phyloP scores from a whole-genome alignment of 2,797 vertebrate genomes.

The Pampus argenteus region DNA sequence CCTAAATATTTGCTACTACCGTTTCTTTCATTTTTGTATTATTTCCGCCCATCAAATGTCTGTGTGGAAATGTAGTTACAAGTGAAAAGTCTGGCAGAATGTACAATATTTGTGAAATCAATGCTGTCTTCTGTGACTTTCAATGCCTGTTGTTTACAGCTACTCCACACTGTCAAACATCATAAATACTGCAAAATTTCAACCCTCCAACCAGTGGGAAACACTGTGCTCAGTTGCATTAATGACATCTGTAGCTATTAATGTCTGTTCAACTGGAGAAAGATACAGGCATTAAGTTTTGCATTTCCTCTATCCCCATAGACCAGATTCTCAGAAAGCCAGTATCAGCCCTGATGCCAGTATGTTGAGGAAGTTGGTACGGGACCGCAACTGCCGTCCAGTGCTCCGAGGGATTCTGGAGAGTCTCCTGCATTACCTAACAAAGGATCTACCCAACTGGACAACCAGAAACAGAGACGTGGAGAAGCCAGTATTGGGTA shows the following conservation, averaged over 20 bases:
- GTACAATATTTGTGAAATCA: not conserved
- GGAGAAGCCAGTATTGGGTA: slow-evolving; percentile 8
- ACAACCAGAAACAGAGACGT: slow-evolving; percentile 6
- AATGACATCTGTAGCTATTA: slow-evolving; percentile 15
- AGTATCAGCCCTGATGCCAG: slow-evolving; percentile 71
- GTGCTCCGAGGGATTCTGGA: slow-evolving; percentile 87
- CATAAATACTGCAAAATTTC: not conserved
- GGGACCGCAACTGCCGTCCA: slow-evolving; percentile 77
- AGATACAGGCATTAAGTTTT: slow-evolving; percentile 55
- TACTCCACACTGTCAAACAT: not conserved
- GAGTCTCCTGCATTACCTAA: slow-evolving; percentile 88
- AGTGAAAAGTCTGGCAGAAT: not conserved
- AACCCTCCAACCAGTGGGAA: not conserved
- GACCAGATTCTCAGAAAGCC: slow-evolving; percentile 65
- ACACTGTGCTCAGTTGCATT: not conserved
- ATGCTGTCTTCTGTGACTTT: too few relatives aligned
- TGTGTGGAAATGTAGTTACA: not conserved
- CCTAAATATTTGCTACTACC: not conserved
- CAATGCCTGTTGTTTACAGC: not conserved
- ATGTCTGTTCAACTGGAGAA: slow-evolving; percentile 15
- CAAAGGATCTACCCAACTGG: slow-evolving; percentile 41
- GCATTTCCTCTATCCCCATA: slow-evolving; percentile 81
- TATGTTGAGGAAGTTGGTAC: slow-evolving; percentile 86
- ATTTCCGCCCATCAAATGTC: not conserved
- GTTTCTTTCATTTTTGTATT: not conserved